Base-by-base conservation (phyloP, 2,888 invertebrate genomes). In the Ophraella communa region DNA sequence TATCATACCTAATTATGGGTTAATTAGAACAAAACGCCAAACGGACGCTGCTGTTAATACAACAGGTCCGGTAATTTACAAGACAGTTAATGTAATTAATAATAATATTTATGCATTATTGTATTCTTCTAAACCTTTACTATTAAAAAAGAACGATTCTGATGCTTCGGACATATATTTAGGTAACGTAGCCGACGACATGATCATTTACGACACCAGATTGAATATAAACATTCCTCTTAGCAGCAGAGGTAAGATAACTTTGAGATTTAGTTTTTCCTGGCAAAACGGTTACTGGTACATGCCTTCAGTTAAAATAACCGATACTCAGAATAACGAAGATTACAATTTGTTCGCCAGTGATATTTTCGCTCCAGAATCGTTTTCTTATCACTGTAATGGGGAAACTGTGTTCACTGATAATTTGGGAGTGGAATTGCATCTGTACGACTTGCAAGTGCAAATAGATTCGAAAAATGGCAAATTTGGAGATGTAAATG, bases 401-500 rank as follows among this genome's bases (percentile, higher is more conserved):
- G 82, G 82, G 0, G 65, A 72, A 39, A 79, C 77, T 0, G 62
- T 77, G 8, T 83, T 82, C 69, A 68, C 70, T 4, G 79, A 81
- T n/a, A 69, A 71, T 14, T 79, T 74, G 52, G 75, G 75, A 3
- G 72, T 76, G 5, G 77, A 76, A 56, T 71, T 83, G 63, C 70
- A 71, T 27, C 74, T 83, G 18, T 80, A 74, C 59, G 79, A 81
- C 66, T 68, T 83, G 63, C 85, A 86, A 78, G 69, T 69, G 14
- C 83, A 86, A 74, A 76, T 84, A 14, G 82, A 84, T 72, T 75
- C 82, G 1, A 73, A 71, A 8, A 76, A 72, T 47, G 71, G 71
- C 1, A 75, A 74, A 53, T 89, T 91, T 74, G 79, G 80, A 24
- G 86, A 87, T 68, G 85, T 87, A 0, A 88, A 89, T 76, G 90